phyloP scores from a whole-genome alignment of 2,797 vertebrate genomes.

The Saguinus oedipus region DNA sequence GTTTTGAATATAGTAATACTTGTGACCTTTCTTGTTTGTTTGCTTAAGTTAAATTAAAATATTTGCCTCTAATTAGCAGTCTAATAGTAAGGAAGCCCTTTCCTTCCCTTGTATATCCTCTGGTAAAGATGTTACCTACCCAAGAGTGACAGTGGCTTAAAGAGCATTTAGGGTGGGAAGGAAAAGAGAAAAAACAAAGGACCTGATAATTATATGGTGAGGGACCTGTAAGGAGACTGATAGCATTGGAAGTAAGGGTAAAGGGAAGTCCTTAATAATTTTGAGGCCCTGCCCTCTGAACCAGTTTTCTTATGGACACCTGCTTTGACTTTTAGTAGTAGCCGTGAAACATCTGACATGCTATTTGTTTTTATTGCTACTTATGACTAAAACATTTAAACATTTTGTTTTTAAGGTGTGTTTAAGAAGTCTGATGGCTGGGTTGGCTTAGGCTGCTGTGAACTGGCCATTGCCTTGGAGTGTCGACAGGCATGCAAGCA shows the following conservation, averaged over 20 bases:
- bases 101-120: not conserved
- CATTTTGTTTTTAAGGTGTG: conserved; percentile 88
- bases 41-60: conserved; percentile 34
- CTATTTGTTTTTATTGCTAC: not conserved
- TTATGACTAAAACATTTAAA: conserved; percentile 49
- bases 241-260: not conserved
- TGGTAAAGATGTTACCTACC: not conserved
- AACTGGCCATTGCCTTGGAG: conserved; percentile 94
- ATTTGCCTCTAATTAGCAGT: conserved; percentile 22
- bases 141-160: conserved; percentile 7
- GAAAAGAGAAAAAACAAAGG: not conserved
- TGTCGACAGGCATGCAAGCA: conserved; percentile 95
- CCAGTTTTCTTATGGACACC: not conserved
- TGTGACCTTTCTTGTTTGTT: conserved; percentile 9
- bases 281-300: not conserved
- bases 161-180: not conserved
- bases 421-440: conserved; percentile 96
- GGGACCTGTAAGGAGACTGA: not conserved
- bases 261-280: not conserved
- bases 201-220: not conserved
- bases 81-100: not conserved
- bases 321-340: conserved; percentile 17
- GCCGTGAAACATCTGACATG: not conserved
- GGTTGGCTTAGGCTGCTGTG: conserved; percentile 98
- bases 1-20: conserved; percentile 20